phyloP scores from a whole-genome alignment of 2,113 vertebrate genomes.

The Pelvicachromis taeniatus region DNA sequence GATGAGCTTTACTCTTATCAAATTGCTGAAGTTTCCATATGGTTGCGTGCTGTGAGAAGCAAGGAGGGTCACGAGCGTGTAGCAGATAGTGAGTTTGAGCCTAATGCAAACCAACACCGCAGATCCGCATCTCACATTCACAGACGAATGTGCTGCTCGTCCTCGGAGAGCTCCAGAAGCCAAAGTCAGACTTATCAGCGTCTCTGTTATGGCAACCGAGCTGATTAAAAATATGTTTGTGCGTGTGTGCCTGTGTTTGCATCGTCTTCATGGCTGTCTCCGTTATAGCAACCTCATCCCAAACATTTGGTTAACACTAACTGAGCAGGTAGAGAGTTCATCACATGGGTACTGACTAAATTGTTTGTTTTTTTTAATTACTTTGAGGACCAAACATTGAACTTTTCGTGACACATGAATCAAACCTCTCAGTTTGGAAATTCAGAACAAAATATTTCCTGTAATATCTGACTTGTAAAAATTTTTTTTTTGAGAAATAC shows the following conservation, averaged over 20 bases:
- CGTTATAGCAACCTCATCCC: slow-evolving; percentile 21
- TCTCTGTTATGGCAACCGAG: slow-evolving; percentile 33
- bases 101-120: background rate
- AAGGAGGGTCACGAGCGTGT: background rate
- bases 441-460: background rate
- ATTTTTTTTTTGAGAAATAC: background rate
- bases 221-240: background rate
- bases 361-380: fast-evolving
- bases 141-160: background rate
- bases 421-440: background rate
- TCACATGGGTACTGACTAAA: background rate
- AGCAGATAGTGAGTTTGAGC: background rate
- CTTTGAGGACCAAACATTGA: background rate
- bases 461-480: background rate
- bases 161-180: background rate
- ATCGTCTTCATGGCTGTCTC: slow-evolving; percentile 12
- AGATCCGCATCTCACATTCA: background rate
- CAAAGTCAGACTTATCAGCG: background rate
- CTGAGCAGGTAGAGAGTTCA: background rate
- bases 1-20: background rate
- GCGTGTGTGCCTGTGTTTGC: background rate
- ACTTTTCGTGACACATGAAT: background rate
- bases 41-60: background rate
- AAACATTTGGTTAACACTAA: background rate
- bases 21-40: background rate